Percentiles rank a stretch among this genome's conserved stretches.
Evolutionary conservation across 2,888 invertebrate genomes (phyloP).

Genomic region (Noctua fimbriata): DNA sequence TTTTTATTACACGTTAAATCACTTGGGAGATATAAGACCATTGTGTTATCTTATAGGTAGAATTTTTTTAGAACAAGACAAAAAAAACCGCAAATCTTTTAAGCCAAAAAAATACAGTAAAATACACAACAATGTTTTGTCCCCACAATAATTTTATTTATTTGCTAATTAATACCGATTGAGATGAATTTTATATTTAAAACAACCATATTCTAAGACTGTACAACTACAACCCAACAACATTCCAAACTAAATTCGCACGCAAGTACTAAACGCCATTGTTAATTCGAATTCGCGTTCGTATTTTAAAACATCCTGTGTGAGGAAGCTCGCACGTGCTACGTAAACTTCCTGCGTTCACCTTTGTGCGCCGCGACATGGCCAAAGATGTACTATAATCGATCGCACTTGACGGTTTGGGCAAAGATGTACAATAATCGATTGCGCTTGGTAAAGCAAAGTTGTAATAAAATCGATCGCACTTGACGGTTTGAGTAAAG

Average conservation of each 20-base stretch:
- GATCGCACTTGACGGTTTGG: slow-evolving; percentile 35
- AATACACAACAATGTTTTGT: not conserved
- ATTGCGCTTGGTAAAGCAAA: not conserved
- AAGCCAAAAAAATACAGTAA: not conserved
- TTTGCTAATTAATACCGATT: not conserved
- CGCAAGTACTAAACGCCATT: slow-evolving; percentile 64
- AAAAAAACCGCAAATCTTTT: not conserved
- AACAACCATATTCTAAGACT: not conserved
- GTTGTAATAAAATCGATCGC: not conserved
- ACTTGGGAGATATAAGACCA: not conserved
- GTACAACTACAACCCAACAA: slow-evolving; percentile 6
- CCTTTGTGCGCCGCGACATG: slow-evolving; percentile 63
- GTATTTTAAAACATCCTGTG: slow-evolving; percentile 89
- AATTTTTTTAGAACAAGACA: not conserved
- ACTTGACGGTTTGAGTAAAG: not conserved
- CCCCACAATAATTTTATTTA: not conserved
- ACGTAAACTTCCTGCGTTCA: slow-evolving; percentile 84
- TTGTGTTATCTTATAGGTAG: not conserved
- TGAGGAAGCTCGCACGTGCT: slow-evolving; percentile 87
- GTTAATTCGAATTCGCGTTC: slow-evolving; percentile 74
- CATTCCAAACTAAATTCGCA: slow-evolving; percentile 61
- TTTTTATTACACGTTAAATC: not conserved
- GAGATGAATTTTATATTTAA: not conserved
- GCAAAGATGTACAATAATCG: not conserved
- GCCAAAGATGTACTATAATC: slow-evolving; percentile 43